Base-by-base conservation (phyloP, 2,888 invertebrate genomes). In the Oxyscelio sp. region DNA sequence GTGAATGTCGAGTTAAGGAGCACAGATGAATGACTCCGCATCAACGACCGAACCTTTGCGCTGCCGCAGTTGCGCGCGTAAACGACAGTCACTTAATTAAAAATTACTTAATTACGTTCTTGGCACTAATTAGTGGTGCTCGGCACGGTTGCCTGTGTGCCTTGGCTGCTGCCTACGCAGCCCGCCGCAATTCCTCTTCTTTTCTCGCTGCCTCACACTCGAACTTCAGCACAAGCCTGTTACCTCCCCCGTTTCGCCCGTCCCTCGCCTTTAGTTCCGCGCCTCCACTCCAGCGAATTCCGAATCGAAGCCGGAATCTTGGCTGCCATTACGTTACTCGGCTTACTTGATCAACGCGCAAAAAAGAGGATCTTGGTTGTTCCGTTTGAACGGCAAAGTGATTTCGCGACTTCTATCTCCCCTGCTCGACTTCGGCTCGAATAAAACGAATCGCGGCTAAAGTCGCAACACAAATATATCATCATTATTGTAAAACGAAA, bases 81-180 rank as follows among this genome's bases (percentile, higher is more conserved):
- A 93, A 93, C 92, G 93, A 90, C 92, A 94, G 94, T 94, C 95
- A 95, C 95, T 95, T 95, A 95, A 95, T 95, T 95, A 95, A 95
- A 95, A 95, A 95, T 95, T 95, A 95, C 95, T 95, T 95, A 95
- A 95, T 95, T 95, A 95, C 95, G 95, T 95, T 95, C 95, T 95
- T 95, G 95, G 95, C 95, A 95, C 95, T 96, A 95, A 96, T 96
- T 96, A 95, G 95, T 94, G 94, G 91, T 92, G 91, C 93, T 93
- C 92, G 92, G 94, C 92, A 89, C 91, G 90, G 89, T 91, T 89
- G 87, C 87, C 87, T 89, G 87, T 88, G 86, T 85, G 79, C 22
- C 89, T 85, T 89, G 85, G 59, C 89, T 82, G 63, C 89, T 81
- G 74, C 89, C 88, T 90, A 82, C 87, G 84, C 83, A 71, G 66